Percentiles rank a stretch among this genome's conserved stretches.
Conservation (phyloP, 2,113 vertebrate genomes). For the Mustela nigripes region DNA sequence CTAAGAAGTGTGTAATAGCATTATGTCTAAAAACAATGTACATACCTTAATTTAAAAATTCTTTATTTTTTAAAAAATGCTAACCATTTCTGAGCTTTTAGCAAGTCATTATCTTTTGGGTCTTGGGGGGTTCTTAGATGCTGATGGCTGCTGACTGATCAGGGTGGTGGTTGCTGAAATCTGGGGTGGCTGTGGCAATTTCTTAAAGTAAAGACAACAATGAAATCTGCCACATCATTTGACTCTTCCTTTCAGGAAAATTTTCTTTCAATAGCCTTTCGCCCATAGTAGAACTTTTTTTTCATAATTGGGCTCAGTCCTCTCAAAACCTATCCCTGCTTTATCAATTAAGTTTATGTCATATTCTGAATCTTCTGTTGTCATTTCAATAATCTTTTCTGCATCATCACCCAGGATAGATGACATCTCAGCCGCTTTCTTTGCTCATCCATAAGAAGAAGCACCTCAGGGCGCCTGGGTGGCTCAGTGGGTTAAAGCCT, state of each 20-base stretch:
- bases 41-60: neutral
- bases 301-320: neutral
- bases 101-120: neutral
- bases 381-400: neutral
- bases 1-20: neutral
- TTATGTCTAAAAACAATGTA: neutral
- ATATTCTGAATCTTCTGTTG: neutral
- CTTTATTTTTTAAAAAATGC: neutral
- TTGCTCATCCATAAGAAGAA: neutral
- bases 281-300: neutral
- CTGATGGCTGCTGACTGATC: neutral
- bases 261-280: neutral
- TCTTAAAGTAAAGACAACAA: neutral
- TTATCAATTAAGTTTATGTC: neutral
- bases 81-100: neutral
- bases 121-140: neutral
- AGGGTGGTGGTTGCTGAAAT: neutral
- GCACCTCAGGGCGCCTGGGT: neutral
- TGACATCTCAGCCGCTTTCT: neutral
- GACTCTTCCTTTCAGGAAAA: neutral
- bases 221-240: neutral
- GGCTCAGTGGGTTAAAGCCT: too few species aligned
- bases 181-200: neutral
- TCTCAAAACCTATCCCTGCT: neutral
- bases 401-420: neutral